These are phyloP conservation scores for Chouioia cunea DNA, from an alignment of 2,888 invertebrate species.

Conservation along the genomic window DNA sequence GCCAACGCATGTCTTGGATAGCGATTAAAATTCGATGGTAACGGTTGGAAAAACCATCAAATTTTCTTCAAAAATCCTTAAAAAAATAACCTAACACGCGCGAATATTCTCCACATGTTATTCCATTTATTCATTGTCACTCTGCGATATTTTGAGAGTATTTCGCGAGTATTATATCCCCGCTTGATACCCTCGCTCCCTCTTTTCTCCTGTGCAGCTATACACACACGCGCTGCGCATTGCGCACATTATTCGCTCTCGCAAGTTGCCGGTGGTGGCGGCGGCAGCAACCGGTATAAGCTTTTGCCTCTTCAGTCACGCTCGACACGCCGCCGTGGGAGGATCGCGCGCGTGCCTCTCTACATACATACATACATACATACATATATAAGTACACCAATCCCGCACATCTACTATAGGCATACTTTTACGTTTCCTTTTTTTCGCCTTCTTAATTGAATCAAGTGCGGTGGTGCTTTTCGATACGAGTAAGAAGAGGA, in stretches of 20 bases:
- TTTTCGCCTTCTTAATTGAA: no score
- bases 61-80: not conserved
- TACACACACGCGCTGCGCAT: no score
- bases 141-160: conserved; percentile 14
- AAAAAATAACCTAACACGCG: conserved; percentile 2
- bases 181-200: not conserved
- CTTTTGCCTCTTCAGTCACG: conserved; percentile 64
- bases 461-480: conserved; percentile 8
- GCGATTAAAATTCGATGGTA: no score
- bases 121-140: not conserved
- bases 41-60: not conserved
- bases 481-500: no score
- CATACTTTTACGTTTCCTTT: not conserved
- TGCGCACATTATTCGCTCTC: no score
- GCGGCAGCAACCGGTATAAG: conserved; percentile 42
- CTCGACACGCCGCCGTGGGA: conserved; percentile 60
- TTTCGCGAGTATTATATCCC: no score
- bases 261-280: no score
- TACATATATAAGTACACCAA: not conserved
- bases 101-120: conserved; percentile 10
- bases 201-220: conserved; percentile 12
- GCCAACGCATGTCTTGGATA: no score
- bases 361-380: not conserved
- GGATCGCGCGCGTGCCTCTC: conserved; percentile 47
- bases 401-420: not conserved